phyloP scores from a whole-genome alignment of 1,140 invertebrate species.

The Vanessa tameamea region DNA sequence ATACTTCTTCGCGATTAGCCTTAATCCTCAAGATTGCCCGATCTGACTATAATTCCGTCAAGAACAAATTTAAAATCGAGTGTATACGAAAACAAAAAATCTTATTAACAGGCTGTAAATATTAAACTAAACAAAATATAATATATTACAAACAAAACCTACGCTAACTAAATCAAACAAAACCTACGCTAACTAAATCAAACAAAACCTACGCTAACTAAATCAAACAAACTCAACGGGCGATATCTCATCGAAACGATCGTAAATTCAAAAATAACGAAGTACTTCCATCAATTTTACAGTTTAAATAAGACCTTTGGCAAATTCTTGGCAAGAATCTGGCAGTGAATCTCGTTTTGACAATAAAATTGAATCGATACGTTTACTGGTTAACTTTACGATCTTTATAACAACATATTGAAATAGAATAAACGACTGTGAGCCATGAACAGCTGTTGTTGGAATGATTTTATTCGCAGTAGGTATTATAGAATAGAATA shows the following conservation, averaged over 20 bases:
- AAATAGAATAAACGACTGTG: neutral
- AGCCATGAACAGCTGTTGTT: no score
- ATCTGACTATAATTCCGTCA: no score
- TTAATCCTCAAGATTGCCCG: no score
- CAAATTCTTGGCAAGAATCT: conserved; percentile 9
- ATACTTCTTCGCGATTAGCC: no score
- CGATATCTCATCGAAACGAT: neutral
- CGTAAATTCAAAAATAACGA: conserved; percentile 4
- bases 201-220: neutral
- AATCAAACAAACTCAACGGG: neutral
- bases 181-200: no score
- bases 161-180: neutral
- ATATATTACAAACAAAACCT: neutral
- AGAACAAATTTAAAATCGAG: neutral
- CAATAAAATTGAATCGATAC: conserved; percentile 1
- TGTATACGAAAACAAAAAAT: neutral
- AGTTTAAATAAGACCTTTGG: neutral
- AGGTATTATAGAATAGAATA: no score
- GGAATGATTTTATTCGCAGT: no score
- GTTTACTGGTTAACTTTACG: conserved; percentile 7
- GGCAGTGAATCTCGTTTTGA: conserved; percentile 1
- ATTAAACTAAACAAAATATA: neutral
- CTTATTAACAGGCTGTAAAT: neutral
- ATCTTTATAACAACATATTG: neutral
- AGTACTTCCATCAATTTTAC: neutral